These are phyloP conservation scores for Phania funesta DNA, from an alignment of 2,888 invertebrate genomes.

Conservation along the genomic window DNA sequence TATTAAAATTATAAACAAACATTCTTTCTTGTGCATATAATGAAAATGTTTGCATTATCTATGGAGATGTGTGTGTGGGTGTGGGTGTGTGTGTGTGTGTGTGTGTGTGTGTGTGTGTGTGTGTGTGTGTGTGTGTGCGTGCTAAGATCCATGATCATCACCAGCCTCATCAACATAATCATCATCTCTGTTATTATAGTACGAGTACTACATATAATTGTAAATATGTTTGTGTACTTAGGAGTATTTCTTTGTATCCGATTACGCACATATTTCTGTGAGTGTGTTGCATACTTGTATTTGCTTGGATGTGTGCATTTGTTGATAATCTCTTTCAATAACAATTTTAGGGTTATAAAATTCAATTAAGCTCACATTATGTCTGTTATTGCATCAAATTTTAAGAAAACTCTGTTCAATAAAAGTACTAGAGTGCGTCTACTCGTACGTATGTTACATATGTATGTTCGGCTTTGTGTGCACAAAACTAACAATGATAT, in stretches of 20 bases:
- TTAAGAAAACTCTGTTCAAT: conserved; percentile 50
- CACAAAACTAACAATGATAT: conserved; percentile 60
- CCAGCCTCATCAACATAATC: background rate
- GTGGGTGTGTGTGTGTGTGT: background rate
- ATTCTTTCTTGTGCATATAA: conserved; percentile 22
- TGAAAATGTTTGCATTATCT: conserved; percentile 42
- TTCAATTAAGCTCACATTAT: conserved; percentile 66
- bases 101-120: background rate
- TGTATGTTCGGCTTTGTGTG: background rate
- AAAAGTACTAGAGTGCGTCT: conserved; percentile 22
- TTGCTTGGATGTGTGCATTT: conserved; percentile 15
- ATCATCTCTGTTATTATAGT: background rate
- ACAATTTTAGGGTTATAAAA: conserved; percentile 68
- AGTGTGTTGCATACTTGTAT: background rate
- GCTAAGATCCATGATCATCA: conserved; percentile 7
- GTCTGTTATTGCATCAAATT: conserved; percentile 65
- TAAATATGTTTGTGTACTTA: conserved; percentile 3
- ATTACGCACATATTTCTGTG: background rate
- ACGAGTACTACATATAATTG: background rate
- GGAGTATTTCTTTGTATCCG: background rate
- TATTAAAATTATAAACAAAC: conserved; percentile 32
- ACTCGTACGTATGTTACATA: background rate
- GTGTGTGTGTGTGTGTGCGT: background rate
- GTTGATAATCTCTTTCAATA: conserved; percentile 66
- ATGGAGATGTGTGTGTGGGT: background rate